These are phyloP conservation scores for Chlorospingus flavigularis DNA, from an alignment of 2,797 vertebrate genomes.

Conservation along the genomic window DNA sequence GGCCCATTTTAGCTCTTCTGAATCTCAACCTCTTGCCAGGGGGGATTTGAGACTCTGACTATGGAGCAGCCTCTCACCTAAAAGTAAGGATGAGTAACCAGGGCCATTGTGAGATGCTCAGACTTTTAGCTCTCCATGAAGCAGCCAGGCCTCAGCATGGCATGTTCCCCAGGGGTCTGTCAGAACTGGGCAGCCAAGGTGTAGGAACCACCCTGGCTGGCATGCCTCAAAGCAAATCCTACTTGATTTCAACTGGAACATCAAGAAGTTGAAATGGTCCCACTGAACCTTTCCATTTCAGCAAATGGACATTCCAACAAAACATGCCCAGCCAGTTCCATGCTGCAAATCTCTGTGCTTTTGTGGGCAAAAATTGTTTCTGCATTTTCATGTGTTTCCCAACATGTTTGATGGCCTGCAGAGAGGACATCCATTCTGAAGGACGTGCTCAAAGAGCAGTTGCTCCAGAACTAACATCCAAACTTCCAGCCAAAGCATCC, in stretches of 20 bases:
- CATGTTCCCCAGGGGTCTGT: background rate
- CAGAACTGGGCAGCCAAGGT: background rate
- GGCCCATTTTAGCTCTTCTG: background rate
- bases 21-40: background rate
- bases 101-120: background rate
- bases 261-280: background rate
- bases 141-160: background rate
- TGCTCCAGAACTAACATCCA: background rate
- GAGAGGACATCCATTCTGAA: background rate
- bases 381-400: background rate
- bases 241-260: background rate
- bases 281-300: background rate
- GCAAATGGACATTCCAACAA: background rate
- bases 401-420: background rate
- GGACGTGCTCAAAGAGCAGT: background rate
- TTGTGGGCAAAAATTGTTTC: background rate
- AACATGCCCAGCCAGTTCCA: background rate
- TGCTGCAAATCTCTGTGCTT: background rate
- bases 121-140: background rate
- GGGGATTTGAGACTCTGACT: background rate
- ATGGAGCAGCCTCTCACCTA: background rate
- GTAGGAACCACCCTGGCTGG: background rate
- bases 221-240: background rate
- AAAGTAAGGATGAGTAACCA: background rate
- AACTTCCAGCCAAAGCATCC: background rate